These are phyloP conservation scores for Chrysochloris asiatica DNA, from an alignment of 2,113 vertebrate species.

Conservation along the genomic window DNA sequence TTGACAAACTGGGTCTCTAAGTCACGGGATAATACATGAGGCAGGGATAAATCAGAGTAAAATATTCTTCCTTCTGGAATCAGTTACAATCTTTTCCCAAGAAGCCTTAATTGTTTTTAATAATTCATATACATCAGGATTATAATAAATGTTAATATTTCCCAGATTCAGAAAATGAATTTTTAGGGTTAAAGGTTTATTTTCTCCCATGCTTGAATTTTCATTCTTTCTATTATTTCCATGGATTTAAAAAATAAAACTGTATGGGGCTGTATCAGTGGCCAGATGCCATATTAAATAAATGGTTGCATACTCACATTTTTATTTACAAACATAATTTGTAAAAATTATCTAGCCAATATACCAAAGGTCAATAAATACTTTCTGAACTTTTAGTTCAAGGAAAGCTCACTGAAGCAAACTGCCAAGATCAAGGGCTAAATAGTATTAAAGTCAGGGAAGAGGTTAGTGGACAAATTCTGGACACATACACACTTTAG, in stretches of 20 bases:
- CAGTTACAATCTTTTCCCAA: neutral
- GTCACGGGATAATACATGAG: neutral
- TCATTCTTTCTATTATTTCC: neutral
- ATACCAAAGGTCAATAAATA: neutral
- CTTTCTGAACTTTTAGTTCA: slow-evolving; percentile 39
- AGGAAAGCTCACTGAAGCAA: slow-evolving; percentile 50
- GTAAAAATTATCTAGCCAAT: neutral
- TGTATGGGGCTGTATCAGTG: neutral
- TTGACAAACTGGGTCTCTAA: neutral
- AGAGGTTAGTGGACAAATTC: slow-evolving; percentile 6
- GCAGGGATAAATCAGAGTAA: neutral
- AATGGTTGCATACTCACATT: neutral
- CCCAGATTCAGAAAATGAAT: neutral
- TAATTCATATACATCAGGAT: neutral
- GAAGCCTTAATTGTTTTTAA: neutral
- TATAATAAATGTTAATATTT: neutral
- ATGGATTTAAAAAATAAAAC: slow-evolving; percentile 15
- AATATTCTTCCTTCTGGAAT: neutral
- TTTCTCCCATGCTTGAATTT: neutral
- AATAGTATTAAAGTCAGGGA: slow-evolving; percentile 3
- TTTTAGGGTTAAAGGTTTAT: neutral
- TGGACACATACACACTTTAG: slow-evolving; percentile 40
- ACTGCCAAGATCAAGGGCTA: slow-evolving; percentile 28
- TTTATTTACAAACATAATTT: slow-evolving; percentile 11
- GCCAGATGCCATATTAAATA: neutral